phyloP scores from a whole-genome alignment of 2,797 vertebrate genomes.

The Rhyacichthys aspro region DNA sequence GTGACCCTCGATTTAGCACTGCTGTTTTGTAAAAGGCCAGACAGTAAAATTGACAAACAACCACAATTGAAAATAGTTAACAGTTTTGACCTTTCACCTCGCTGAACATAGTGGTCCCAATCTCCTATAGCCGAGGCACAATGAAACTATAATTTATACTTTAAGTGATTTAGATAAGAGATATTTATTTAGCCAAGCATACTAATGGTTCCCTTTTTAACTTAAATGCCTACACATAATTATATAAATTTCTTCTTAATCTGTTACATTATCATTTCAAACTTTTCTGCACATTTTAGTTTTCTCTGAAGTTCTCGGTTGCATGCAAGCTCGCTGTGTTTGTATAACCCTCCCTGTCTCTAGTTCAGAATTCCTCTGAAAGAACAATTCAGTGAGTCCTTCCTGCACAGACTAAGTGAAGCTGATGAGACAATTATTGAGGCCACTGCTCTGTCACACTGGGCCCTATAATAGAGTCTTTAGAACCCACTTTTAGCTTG shows the following conservation, averaged over 20 bases:
- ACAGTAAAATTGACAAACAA: constrained; percentile 54
- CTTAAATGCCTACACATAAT: too few species aligned
- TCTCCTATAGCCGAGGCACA: background rate
- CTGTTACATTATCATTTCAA: too few species aligned
- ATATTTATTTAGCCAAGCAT: too few species aligned
- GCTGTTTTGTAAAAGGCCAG: constrained; percentile 21
- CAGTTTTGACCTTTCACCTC: constrained; percentile 42
- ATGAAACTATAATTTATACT: too few species aligned
- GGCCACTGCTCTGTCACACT: constrained; percentile 23
- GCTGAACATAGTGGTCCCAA: constrained; percentile 16
- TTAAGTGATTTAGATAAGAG: too few species aligned
- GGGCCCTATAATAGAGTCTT: constrained; percentile 27
- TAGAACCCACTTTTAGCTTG: constrained; percentile 27
- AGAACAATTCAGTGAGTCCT: background rate
- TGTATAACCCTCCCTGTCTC: background rate
- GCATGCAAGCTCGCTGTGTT: too few species aligned
- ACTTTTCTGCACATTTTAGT: too few species aligned
- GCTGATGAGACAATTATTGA: constrained; percentile 35
- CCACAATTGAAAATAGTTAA: constrained; percentile 42
- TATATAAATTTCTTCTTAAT: too few species aligned
- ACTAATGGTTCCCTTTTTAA: too few species aligned
- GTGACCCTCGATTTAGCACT: constrained; percentile 41
- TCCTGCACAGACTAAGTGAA: constrained; percentile 2
- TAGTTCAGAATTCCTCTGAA: constrained; percentile 9
- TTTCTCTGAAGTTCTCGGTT: too few species aligned